A percentile compares a stretch with the other conserved stretches of the same genome.
Conservation (phyloP, 1,140 invertebrate species). For the Asbolus verrucosus region DNA sequence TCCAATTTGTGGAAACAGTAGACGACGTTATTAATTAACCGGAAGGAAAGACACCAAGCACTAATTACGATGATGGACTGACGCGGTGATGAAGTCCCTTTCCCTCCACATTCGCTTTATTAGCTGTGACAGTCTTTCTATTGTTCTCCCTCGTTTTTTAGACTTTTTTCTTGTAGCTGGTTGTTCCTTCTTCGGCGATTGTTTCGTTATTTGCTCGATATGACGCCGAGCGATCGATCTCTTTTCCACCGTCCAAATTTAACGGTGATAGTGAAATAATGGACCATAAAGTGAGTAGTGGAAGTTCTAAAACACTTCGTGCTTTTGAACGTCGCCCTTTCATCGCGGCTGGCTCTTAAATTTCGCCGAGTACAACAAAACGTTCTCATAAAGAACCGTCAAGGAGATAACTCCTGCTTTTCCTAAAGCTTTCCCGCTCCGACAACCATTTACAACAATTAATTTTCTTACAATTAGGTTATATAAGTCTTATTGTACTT, state of each 20-base stretch:
- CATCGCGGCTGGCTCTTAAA: conserved; percentile 17
- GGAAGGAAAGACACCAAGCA: too few species aligned
- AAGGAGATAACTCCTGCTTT: conserved; percentile 14
- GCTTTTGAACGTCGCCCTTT: conserved; percentile 20
- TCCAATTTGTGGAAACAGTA: too few species aligned
- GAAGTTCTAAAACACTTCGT: conserved; percentile 18
- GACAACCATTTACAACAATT: conserved; percentile 27
- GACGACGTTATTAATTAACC: too few species aligned
- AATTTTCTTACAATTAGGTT: conserved; percentile 24
- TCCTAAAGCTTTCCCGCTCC: conserved; percentile 3
- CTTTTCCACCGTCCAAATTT: background rate
- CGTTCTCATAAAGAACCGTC: conserved; percentile 17
- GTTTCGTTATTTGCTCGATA: too few species aligned
- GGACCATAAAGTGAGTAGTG: conserved; percentile 5
- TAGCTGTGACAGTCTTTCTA: too few species aligned
- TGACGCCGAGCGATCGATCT: background rate
- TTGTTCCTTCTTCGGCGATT: too few species aligned
- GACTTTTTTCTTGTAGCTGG: background rate
- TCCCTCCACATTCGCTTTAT: too few species aligned
- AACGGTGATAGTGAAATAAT: background rate
- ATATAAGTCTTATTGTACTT: background rate
- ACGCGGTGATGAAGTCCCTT: too few species aligned
- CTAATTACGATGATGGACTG: too few species aligned
- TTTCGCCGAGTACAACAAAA: conserved; percentile 33
- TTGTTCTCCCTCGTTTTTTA: too few species aligned